Evolutionary conservation across 2,888 invertebrate species (phyloP).

Genomic region (Drosophila longiperda): DNA sequence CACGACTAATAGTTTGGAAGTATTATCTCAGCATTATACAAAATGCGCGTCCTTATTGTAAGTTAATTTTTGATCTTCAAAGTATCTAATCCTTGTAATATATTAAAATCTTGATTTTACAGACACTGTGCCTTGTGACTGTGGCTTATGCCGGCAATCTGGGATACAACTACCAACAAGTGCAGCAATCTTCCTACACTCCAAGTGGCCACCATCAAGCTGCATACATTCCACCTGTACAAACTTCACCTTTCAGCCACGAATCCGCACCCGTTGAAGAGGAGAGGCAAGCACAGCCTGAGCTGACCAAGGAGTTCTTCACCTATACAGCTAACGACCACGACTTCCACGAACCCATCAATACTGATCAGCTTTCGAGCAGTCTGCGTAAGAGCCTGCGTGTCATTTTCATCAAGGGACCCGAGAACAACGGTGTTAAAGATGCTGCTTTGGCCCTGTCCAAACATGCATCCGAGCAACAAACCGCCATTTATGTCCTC

Average conservation of each 20-base stretch:
- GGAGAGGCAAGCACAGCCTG: slow-evolving; percentile 51
- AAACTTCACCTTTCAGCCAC: slow-evolving; percentile 6
- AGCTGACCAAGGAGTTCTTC: slow-evolving; percentile 81
- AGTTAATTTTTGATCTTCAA: slow-evolving; percentile 36
- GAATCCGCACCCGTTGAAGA: slow-evolving; percentile 33
- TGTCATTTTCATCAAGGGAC: slow-evolving; percentile 84
- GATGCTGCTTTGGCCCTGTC: slow-evolving; percentile 76
- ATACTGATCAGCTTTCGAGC: slow-evolving; percentile 55
- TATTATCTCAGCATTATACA: slow-evolving; percentile 44
- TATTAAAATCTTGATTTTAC: not conserved
- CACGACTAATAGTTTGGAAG: slow-evolving; percentile 47
- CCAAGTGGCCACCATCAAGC: slow-evolving; percentile 50
- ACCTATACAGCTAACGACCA: slow-evolving; percentile 80
- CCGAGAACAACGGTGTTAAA: slow-evolving; percentile 79
- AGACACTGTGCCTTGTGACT: slow-evolving; percentile 69
- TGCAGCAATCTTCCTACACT: slow-evolving; percentile 43
- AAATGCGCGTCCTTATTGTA: slow-evolving; percentile 75
- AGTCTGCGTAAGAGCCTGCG: slow-evolving; percentile 78
- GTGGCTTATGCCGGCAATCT: slow-evolving; percentile 60
- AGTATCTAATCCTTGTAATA: not conserved
- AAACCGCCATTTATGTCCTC: slow-evolving; percentile 81
- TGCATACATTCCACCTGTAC: slow-evolving; percentile 36
- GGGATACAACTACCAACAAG: slow-evolving; percentile 77
- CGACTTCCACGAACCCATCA: slow-evolving; percentile 69
- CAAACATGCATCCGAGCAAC: slow-evolving; percentile 76